Evolutionary conservation across 2,113 vertebrate species (phyloP).

Genomic region (human): GRCh38 chr1:205812001-205812500

Average conservation of each 20-base stretch:
- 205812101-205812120: background rate
- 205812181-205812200: background rate
- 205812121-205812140: background rate
- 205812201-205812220: slow-evolving; percentile 45
- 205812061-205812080: background rate
- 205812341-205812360: background rate
- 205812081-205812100: background rate
- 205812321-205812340: background rate
- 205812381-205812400: background rate
- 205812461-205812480: background rate
- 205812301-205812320: background rate
- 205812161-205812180: background rate
- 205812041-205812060: slow-evolving; percentile 18
- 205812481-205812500: background rate
- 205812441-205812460: slow-evolving; percentile 55
- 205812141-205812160: background rate
- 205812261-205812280: slow-evolving; percentile 42
- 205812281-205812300: background rate
- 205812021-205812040: background rate
- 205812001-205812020: background rate
- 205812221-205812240: slow-evolving; percentile 59
- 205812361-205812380: slow-evolving; percentile 6
- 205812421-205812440: background rate
- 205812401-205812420: background rate
- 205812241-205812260: slow-evolving; percentile 32